Conservation (phyloP, 2,888 invertebrate genomes). For the Tenthredo distinguenda region DNA sequence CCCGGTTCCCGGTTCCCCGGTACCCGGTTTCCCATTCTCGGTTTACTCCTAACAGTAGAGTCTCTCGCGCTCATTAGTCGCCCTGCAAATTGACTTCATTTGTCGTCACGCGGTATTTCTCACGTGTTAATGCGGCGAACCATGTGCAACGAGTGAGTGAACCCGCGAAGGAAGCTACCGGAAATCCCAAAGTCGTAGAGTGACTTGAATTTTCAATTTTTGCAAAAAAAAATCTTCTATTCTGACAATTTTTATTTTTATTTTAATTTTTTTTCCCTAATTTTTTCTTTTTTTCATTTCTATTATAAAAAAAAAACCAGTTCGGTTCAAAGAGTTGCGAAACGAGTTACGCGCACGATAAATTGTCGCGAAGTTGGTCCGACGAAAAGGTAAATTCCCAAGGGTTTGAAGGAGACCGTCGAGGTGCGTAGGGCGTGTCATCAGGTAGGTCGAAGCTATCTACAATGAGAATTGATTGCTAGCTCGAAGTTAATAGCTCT, state of each 20-base stretch:
- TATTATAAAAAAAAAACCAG: background rate
- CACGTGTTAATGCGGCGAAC: constrained; percentile 23
- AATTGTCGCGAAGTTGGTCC: background rate
- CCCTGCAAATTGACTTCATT: constrained; percentile 51
- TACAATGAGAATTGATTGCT: constrained; percentile 42
- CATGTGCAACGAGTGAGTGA: background rate
- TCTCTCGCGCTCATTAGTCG: constrained; percentile 49
- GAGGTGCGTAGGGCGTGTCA: constrained; percentile 9
- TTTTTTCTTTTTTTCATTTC: background rate
- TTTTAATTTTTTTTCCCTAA: background rate
- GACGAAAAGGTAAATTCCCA: constrained; percentile 24
- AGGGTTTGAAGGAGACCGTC: background rate
- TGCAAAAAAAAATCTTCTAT: background rate
- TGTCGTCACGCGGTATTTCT: constrained; percentile 29
- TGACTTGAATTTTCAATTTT: background rate
- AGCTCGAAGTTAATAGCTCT: constrained; percentile 12
- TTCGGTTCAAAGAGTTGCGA: background rate
- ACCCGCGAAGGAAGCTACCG: background rate
- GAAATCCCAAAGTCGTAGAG: background rate
- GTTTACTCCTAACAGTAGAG: background rate
- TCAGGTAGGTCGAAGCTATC: constrained; percentile 16
- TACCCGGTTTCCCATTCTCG: background rate
- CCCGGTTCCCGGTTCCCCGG: background rate
- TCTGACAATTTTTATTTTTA: background rate
- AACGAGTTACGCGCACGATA: background rate